Base-by-base conservation (phyloP, 2,888 invertebrate genomes). In the Cantharis rufa region DNA sequence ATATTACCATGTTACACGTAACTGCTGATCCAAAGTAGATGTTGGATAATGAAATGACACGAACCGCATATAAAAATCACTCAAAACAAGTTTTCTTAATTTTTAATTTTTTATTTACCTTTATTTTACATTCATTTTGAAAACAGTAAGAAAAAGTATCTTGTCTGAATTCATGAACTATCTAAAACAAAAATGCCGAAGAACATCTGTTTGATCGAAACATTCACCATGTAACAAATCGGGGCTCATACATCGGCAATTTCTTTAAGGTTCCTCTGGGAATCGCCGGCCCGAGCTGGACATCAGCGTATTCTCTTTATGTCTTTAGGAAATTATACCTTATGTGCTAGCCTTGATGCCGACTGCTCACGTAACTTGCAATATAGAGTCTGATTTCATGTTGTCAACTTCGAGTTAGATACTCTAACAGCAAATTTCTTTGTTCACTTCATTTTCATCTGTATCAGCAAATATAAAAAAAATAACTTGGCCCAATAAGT, bases 261-360 rank as follows among this genome's bases (percentile, higher is more conserved):
- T 88, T 88, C 88, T 88, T 87, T 88, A 88, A 87, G 85, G 87
- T 83, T 86, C 88, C 87, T 87, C 74, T 15, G 78, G 75, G 77
- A 79, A 69, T 28, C 75, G 74, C 74, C 74, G 76, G 79, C 84
- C 83, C 82, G 82, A 83, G 85, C 85, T 83, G 87, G 87, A 87
- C 88, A 87, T 87, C 86, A 86, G 85, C 86, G 87, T 88, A 87
- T 88, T 88, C 88, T 87, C 87, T 88, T 88, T 88, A 88, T 88
- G 87, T 87, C 86, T 84, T 84, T 84, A 84, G 85, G 86, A 88
- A 88, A 87, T 88, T 87, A 88, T 88, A 87, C 88, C 86, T 87
- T 86, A 87, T 86, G 87, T 84, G 84, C 85, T 83, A 83, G 83
- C 85, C 83, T 81, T 79, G 82, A 81, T 80, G 82, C 82, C 80